These are phyloP conservation scores for Epinotia brunnichana DNA, from an alignment of 2,888 invertebrate species.

Conservation along the genomic window DNA sequence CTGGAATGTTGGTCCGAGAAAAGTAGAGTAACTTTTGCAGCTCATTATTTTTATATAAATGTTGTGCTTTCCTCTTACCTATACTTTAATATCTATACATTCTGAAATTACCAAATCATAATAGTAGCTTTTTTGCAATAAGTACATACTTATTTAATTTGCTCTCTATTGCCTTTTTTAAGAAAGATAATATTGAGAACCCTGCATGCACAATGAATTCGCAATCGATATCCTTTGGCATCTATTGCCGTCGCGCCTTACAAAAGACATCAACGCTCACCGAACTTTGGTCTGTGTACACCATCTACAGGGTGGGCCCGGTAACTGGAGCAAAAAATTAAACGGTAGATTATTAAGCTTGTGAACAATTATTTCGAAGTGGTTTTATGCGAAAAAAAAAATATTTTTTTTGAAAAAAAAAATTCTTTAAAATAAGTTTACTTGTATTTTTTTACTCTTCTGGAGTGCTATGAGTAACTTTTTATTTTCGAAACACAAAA, in stretches of 20 bases:
- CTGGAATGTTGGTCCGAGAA: slow-evolving; percentile 55
- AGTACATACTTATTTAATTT: no score
- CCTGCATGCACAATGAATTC: not conserved
- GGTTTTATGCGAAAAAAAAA: no score
- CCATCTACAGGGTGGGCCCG: no score
- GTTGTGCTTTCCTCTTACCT: not conserved
- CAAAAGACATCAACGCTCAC: slow-evolving; percentile 66
- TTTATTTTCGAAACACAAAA: no score
- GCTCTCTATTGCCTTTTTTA: not conserved
- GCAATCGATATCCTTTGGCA: not conserved
- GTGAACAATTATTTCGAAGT: no score
- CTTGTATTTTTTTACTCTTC: no score
- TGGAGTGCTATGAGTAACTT: no score
- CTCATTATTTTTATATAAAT: slow-evolving; percentile 6
- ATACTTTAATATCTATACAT: not conserved
- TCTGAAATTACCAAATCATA: not conserved
- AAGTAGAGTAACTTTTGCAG: slow-evolving; percentile 25
- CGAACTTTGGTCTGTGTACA: slow-evolving; percentile 1
- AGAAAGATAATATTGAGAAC: not conserved
- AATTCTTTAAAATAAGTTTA: no score
- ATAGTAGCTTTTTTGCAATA: not conserved
- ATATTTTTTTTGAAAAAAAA: no score
- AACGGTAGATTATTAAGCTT: no score
- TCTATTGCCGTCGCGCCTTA: slow-evolving; percentile 38
- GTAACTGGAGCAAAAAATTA: no score